Conservation (phyloP, 2,888 invertebrate species). For the Phoronis australis region DNA sequence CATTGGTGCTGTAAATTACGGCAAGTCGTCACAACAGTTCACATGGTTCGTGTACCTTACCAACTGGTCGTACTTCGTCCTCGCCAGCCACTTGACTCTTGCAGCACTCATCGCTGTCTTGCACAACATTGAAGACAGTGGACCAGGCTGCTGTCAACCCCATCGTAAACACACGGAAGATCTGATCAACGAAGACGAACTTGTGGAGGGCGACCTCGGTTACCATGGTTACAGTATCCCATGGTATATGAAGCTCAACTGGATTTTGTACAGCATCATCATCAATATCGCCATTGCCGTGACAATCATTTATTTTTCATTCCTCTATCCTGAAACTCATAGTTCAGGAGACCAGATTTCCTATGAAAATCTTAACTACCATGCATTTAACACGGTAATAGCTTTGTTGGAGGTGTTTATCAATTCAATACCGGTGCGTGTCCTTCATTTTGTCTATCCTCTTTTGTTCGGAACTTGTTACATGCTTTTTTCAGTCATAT, state of each 20-base stretch:
- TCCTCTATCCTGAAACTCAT: conserved; percentile 28
- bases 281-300: conserved; percentile 29
- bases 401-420: conserved; percentile 32
- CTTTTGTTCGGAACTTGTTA: conserved; percentile 32
- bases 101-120: conserved; percentile 15
- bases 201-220: not conserved
- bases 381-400: conserved; percentile 36
- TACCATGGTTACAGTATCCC: conserved; percentile 8
- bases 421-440: conserved; percentile 29
- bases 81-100: conserved; percentile 24
- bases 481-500: conserved; percentile 32
- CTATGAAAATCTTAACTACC: conserved; percentile 22
- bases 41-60: conserved; percentile 36
- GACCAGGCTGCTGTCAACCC: not conserved
- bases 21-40: conserved; percentile 1
- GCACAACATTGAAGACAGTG: not conserved
- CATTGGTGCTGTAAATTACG: conserved; percentile 13
- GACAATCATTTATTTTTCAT: conserved; percentile 34
- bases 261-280: conserved; percentile 30
- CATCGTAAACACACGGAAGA: not conserved
- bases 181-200: not conserved
- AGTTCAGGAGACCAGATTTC: too few relatives aligned
- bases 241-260: conserved; percentile 22
- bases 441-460: conserved; percentile 34
- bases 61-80: conserved; percentile 40